Evolutionary conservation across 2,888 invertebrate genomes (phyloP), one percentile per base, ranked within the genome.

Genomic region (Spicauda simplicius): DNA sequence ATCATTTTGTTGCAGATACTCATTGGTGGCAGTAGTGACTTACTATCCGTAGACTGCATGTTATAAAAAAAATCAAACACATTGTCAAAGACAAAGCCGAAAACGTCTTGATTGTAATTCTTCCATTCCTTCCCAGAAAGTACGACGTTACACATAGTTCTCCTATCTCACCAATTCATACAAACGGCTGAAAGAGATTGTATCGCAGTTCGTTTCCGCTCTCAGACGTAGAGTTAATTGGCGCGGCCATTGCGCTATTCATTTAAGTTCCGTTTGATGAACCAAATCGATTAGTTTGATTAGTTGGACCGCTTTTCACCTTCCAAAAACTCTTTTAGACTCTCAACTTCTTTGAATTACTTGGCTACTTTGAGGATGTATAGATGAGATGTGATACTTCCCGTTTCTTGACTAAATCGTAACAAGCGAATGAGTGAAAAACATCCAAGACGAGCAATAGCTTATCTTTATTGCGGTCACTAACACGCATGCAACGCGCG

Each of bases 191-290:
- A 61, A 52, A 20, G 45, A 45, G 58, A 45, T 37, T 6, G 52
- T 61, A 61, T 61, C 53, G 37, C 11, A 11, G 2, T 18, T 19
- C 20, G 20, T 53, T 30, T 61, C 52, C 45, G 45, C 20, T 58
- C 45, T 20, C 18, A 58, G 57, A 45, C 50, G 68, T 70, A 8
- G 60, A 59, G 65, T 16, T 58, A 59, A 68, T 70, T 56, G 45
- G 53, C 52, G 52, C 67, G 37, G n/a, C 37, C 61, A 41, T 61
- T 61, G 41, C 19, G 53, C n/a, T 52, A 16, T 33, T 53, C 61
- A 61, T 61, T 61, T 18, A 61, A 61, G 37, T 52, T 61, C n/a
- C 53, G 53, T 53, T 61, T 61, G 52, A 61, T 53, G 11, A 14
- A 20, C 2, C 20, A 41, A 37, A 61, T 61, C 53, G 53, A 61